A percentile compares a stretch with the other conserved stretches of the same genome.
Evolutionary conservation across 2,113 vertebrate species (phyloP).

Genomic region (Chloroceryle aenea): DNA sequence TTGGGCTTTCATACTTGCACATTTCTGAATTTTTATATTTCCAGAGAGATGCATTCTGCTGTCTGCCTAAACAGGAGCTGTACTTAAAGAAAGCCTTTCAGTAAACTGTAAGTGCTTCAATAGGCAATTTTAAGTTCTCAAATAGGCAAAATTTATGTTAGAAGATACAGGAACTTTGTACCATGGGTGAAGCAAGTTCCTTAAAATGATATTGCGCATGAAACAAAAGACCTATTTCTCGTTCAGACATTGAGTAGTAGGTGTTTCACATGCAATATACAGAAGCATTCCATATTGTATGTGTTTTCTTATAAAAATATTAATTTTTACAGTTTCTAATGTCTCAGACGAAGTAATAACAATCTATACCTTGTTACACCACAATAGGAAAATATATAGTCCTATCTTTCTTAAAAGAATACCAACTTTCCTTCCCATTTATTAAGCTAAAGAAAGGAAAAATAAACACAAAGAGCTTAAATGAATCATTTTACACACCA

Average conservation of each 20-base stretch:
- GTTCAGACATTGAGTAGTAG: accelerated
- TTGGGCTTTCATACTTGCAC: background rate
- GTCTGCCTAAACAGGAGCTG: background rate
- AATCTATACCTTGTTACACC: background rate
- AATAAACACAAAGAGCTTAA: background rate
- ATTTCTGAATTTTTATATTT: background rate
- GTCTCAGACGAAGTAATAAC: background rate
- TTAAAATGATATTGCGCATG: background rate
- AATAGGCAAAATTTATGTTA: background rate
- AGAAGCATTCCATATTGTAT: background rate
- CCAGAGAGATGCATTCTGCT: background rate
- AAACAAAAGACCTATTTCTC: background rate
- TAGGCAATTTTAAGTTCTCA: background rate
- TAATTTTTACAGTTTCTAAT: background rate
- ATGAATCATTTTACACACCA: constrained; percentile 30
- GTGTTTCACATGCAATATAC: background rate
- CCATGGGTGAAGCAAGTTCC: background rate
- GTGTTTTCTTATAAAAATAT: background rate
- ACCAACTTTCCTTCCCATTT: background rate
- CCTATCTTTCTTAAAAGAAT: background rate
- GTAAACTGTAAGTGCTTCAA: background rate
- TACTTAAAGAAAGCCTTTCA: background rate
- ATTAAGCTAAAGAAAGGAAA: background rate
- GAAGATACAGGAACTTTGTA: background rate
- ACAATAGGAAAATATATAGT: background rate